phyloP scores from a whole-genome alignment of 1,140 invertebrate genomes.

The Diploscapter pachys region DNA sequence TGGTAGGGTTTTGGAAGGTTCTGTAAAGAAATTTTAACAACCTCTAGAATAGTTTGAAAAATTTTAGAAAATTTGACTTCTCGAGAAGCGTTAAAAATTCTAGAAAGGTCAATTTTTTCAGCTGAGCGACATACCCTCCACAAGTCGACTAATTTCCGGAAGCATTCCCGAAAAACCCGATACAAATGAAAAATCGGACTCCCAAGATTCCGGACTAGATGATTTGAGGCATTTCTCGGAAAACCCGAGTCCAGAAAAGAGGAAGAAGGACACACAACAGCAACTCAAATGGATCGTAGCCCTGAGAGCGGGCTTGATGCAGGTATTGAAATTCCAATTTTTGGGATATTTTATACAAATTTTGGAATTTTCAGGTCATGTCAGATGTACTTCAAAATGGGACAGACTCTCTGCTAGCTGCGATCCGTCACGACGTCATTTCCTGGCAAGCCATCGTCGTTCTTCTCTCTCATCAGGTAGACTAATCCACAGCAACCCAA shows the following conservation, averaged over 20 bases:
- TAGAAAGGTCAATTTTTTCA: no score
- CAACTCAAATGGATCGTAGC: constrained; percentile 11
- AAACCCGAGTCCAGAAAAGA: neutral
- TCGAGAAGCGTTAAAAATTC: no score
- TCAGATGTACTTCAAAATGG: constrained; percentile 20
- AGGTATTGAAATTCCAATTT: neutral
- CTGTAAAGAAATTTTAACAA: no score
- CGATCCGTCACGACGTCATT: constrained; percentile 18
- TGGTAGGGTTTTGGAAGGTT: no score
- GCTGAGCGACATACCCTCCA: no score
- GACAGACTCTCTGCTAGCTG: constrained; percentile 13
- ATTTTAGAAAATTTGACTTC: no score
- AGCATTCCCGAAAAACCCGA: no score
- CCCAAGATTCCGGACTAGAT: no score
- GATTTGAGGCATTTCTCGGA: neutral
- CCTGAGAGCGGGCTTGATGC: constrained; percentile 16
- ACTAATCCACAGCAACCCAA: constrained; percentile 13
- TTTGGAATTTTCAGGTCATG: neutral
- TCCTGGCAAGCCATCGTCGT: constrained; percentile 31
- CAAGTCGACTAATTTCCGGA: no score
- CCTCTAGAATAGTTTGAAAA: no score
- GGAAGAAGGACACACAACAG: neutral
- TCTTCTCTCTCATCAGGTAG: constrained; percentile 23
- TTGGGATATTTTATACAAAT: neutral
- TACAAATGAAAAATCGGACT: no score